phyloP scores from a whole-genome alignment of 2,797 vertebrate species.

The Protosalanx chinensis region DNA sequence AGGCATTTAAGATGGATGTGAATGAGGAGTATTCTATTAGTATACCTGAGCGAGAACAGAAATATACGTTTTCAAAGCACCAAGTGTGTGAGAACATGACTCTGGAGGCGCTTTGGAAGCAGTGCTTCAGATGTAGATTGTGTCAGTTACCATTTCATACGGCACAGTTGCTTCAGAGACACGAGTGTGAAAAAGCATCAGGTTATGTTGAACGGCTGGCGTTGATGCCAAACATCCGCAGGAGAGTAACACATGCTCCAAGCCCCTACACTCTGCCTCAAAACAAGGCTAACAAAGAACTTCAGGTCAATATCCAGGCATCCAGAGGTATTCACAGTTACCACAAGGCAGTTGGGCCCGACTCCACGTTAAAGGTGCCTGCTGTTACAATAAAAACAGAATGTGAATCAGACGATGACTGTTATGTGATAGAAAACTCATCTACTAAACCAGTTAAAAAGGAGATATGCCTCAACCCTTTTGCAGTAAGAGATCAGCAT shows the following conservation, averaged over 20 bases:
- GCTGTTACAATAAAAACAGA: slow-evolving; percentile 26
- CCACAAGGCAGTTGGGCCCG: slow-evolving; percentile 28
- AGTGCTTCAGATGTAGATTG: slow-evolving; percentile 51
- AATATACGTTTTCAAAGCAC: not conserved
- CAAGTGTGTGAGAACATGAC: slow-evolving; percentile 2
- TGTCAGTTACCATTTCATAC: slow-evolving; percentile 60
- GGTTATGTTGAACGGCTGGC: slow-evolving; percentile 62
- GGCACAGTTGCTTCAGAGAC: slow-evolving; percentile 63
- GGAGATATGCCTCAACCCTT: no score
- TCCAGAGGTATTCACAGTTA: slow-evolving; percentile 24
- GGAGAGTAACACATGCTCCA: slow-evolving; percentile 10
- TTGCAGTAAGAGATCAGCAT: slow-evolving; percentile 39
- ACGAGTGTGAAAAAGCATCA: slow-evolving; percentile 62
- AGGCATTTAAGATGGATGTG: not conserved
- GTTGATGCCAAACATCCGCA: slow-evolving; percentile 30
- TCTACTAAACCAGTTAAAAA: slow-evolving; percentile 64
- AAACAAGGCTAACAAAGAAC: slow-evolving; percentile 46
- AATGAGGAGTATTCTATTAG: not conserved
- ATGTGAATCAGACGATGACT: slow-evolving; percentile 58
- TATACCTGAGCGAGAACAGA: not conserved
- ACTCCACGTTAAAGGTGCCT: slow-evolving; percentile 18
- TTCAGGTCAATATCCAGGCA: slow-evolving; percentile 6
- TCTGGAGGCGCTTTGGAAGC: not conserved
- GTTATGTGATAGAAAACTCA: slow-evolving; percentile 66
- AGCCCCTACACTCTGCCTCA: slow-evolving; percentile 19